phyloP scores from a whole-genome alignment of 2,888 invertebrate genomes.

The Cryptophagus acutangulus region DNA sequence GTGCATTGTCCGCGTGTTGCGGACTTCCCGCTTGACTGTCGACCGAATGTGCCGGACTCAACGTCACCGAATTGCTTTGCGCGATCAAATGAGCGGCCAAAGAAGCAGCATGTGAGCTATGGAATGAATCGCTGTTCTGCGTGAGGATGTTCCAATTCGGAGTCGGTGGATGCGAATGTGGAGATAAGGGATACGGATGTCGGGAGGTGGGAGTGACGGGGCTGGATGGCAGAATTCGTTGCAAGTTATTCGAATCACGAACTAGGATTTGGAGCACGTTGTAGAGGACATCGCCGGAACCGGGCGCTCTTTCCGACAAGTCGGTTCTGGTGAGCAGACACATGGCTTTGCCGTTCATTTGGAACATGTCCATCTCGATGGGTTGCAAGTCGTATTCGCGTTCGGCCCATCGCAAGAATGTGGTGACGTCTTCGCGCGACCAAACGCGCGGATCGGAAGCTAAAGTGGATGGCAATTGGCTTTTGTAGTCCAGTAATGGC shows the following conservation, averaged over 20 bases:
- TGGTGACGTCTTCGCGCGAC: constrained; percentile 83
- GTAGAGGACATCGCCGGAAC: constrained; percentile 89
- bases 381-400: constrained; percentile 87
- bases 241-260: constrained; percentile 72
- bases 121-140: constrained; percentile 41
- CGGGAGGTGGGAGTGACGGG: constrained; percentile 80
- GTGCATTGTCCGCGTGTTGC: constrained; percentile 62
- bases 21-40: constrained; percentile 85
- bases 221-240: constrained; percentile 73
- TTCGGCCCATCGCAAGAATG: constrained; percentile 88
- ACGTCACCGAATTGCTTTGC: constrained; percentile 78
- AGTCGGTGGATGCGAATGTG: constrained; percentile 76
- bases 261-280: constrained; percentile 87
- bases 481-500: constrained; percentile 78
- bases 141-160: constrained; percentile 63
- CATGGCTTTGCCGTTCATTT: constrained; percentile 96
- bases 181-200: constrained; percentile 67
- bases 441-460: constrained; percentile 86
- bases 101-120: constrained; percentile 53
- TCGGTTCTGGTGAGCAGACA: constrained; percentile 86
- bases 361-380: constrained; percentile 89
- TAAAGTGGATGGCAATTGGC: constrained; percentile 76
- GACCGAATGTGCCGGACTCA: constrained; percentile 85
- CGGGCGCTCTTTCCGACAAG: constrained; percentile 85
- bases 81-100: constrained; percentile 68